Evolutionary conservation across 2,797 vertebrate species (phyloP), one percentile per base, ranked within the genome.

Genomic region (Zonotrichia albicollis): DNA sequence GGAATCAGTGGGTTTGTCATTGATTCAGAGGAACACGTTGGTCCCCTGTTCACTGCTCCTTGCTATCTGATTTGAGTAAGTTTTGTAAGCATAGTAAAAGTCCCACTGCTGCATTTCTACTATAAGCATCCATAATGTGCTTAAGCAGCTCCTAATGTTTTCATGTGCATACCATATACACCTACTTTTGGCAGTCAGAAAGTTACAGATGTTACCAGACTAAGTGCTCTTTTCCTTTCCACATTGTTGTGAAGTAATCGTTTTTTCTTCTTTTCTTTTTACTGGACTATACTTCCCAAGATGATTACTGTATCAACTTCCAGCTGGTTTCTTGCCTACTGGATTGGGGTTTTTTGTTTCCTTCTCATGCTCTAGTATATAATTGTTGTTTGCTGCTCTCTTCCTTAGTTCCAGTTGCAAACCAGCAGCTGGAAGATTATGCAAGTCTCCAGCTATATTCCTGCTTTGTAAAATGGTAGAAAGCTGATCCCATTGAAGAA

Each of bases 341-440:
- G 75, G 40, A 94, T 66, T 53, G 16, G 27, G 4, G 0, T 25
- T 46, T 92, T 87, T 88, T 81, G 46, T 74, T 84, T 80, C 53
- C 36, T 83, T 92, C 40, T 91, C 73, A 32, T 66, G 66, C 48
- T 75, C 55, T 71, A 81, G 40, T 81, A 54, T 64, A 48, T 90
- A 81, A 77, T 87, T 65, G 61, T 68, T 92, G 67, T 38, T 87
- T 61, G 26, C 50, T 82, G 58, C 23, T 77, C 46, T 38, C 81
- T 78, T 80, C 22, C 48, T 78, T 93, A 78, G 79, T 65, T 60
- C 66, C 79, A 76, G 70, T 91, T 93, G 85, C 91, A 95, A 74
- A 93, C 38, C 45, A 82, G 73, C 73, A 90, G 62, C 79, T 87
- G 78, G 42, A 94, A 61, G 53, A 78, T 79, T 43, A 74, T 38